These are phyloP conservation scores for Xiphias gladius DNA, from an alignment of 2,113 vertebrate genomes.

Conservation along the genomic window DNA sequence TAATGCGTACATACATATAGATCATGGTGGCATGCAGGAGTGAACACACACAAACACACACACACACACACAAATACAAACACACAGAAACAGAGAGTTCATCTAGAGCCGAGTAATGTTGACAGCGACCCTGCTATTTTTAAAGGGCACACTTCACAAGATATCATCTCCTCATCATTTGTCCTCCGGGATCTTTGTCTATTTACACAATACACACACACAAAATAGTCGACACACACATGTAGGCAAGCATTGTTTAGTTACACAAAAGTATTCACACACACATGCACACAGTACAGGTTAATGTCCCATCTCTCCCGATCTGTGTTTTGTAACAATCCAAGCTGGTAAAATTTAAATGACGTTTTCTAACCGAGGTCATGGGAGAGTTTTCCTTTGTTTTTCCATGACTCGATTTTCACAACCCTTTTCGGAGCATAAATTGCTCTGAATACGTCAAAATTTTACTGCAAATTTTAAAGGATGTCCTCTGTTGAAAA, in stretches of 20 bases:
- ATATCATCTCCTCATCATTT: slow-evolving; percentile 79
- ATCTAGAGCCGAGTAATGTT: slow-evolving; percentile 69
- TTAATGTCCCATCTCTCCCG: slow-evolving; percentile 50
- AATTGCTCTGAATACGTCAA: slow-evolving; percentile 3
- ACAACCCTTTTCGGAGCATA: not conserved
- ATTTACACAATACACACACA: slow-evolving; percentile 61
- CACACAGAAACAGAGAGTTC: slow-evolving; percentile 51
- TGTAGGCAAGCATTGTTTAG: not conserved
- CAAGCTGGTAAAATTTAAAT: slow-evolving; percentile 54
- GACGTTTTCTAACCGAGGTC: slow-evolving; percentile 22
- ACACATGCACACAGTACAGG: slow-evolving; percentile 37
- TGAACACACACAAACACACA: slow-evolving; percentile 25
- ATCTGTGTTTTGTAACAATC: slow-evolving; percentile 56
- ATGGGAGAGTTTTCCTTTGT: slow-evolving; percentile 31
- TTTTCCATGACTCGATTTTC: slow-evolving; percentile 28
- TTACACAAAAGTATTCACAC: slow-evolving; percentile 36
- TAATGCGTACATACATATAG: slow-evolving; percentile 1
- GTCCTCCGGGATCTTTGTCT: slow-evolving; percentile 70
- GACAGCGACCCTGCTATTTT: slow-evolving; percentile 84
- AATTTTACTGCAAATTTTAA: not conserved
- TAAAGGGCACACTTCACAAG: slow-evolving; percentile 83
- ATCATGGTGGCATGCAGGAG: slow-evolving; percentile 21
- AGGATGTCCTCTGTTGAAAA: not conserved
- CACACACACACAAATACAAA: slow-evolving; percentile 32
- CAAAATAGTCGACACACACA: slow-evolving; percentile 25